A percentile compares a stretch with the other conserved stretches of the same genome.
Evolutionary conservation across 2,797 vertebrate species (phyloP).

Genomic region (Silurus lanzhouensis): DNA sequence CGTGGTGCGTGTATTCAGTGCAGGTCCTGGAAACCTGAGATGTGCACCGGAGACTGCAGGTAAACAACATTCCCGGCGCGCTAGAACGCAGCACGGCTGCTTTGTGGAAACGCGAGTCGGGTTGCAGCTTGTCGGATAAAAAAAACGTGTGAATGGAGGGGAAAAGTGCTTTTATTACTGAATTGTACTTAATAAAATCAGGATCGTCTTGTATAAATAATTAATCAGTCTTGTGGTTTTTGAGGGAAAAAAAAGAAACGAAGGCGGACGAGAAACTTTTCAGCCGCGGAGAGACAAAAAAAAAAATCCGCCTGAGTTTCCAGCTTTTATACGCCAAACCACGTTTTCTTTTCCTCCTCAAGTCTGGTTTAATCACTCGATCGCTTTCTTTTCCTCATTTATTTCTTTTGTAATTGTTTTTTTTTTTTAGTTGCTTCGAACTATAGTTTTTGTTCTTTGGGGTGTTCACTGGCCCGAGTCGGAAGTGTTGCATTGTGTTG

Average conservation of each 20-base stretch:
- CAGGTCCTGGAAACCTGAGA: slow-evolving; percentile 10
- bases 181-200: neutral
- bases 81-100: neutral
- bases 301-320: neutral
- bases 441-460: neutral
- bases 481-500: no score
- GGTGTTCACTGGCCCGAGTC: neutral
- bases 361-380: neutral
- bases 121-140: neutral
- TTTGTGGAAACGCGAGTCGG: neutral
- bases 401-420: no score
- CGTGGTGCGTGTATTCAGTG: neutral
- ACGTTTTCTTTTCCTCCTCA: neutral
- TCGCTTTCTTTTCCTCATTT: neutral
- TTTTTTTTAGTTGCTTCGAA: no score
- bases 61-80: slow-evolving; percentile 22
- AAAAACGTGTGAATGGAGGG: neutral
- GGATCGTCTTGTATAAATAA: neutral
- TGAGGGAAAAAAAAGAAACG: neutral
- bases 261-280: neutral
- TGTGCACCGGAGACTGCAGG: slow-evolving; percentile 25
- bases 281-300: neutral
- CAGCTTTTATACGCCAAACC: neutral
- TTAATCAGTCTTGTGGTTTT: neutral
- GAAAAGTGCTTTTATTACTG: no score